Conservation (phyloP, 1,140 invertebrate species). For the Nixonia krombeini region DNA sequence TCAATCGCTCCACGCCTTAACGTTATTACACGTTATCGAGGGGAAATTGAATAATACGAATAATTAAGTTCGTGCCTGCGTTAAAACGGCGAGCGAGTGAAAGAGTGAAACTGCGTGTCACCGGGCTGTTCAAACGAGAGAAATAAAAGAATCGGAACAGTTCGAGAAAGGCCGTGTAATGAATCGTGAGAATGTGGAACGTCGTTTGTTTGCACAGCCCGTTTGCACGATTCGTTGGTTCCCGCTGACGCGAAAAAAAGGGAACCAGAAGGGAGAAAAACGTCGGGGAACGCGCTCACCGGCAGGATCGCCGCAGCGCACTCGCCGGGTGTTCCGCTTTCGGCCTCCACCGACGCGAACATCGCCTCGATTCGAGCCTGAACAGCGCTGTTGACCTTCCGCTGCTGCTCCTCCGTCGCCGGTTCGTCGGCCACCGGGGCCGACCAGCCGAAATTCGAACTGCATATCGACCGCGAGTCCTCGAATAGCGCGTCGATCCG, state of each 20-base stretch:
- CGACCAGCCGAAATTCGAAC: slow-evolving; percentile 58
- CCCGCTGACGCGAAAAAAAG: background rate
- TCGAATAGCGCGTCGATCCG: slow-evolving; percentile 87
- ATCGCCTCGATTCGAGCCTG: slow-evolving; percentile 89
- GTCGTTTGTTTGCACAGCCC: too few species aligned
- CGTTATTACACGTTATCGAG: too few species aligned
- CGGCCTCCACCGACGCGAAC: slow-evolving; percentile 83
- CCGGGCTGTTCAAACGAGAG: background rate
- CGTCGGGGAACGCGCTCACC: slow-evolving; percentile 42
- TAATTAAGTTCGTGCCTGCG: background rate
- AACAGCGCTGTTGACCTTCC: slow-evolving; percentile 79
- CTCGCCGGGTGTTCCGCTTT: slow-evolving; percentile 71
- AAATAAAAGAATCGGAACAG: background rate
- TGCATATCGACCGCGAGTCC: slow-evolving; percentile 70
- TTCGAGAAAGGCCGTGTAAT: background rate
- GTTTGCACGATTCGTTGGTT: slow-evolving; percentile 3
- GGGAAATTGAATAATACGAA: too few species aligned
- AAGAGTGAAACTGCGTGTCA: too few species aligned
- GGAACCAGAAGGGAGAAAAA: background rate
- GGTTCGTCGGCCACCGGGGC: slow-evolving; percentile 42
- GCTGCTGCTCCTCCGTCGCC: slow-evolving; percentile 62
- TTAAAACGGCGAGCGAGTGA: background rate
- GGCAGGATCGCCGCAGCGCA: slow-evolving; percentile 67
- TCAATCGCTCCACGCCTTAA: too few species aligned
- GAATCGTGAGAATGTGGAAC: slow-evolving; percentile 3